Base-by-base conservation (phyloP, 1,140 invertebrate genomes). In the Papilio xuthus region DNA sequence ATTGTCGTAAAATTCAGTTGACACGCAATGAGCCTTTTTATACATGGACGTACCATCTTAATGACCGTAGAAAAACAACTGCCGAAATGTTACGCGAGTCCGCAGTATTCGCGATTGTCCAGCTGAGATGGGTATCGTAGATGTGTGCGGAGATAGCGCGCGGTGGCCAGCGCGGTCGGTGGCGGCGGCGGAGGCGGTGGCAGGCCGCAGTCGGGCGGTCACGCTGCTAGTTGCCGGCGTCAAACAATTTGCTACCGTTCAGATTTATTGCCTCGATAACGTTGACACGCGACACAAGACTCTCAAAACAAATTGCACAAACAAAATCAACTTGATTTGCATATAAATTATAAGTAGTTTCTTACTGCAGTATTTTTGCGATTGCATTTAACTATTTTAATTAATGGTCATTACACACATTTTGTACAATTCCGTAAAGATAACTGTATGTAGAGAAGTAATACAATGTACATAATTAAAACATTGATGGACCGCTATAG, bases 211-310 rank as follows among this genome's bases (percentile, higher is more conserved):
- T 32, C 23, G 12, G n/a, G 23, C 56, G 56, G 56, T 26, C 60
- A 28, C 23, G 60, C 23, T 28, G 23, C 23, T 9, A 26, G 60
- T 0, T 23, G 20, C 23, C 23, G 26, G 50, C 50, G 18, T 53
- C 18, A 12, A 28, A 67, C 60, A 67, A 67, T 67, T 67, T 67
- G 60, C 60, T 67, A 67, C 60, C 60, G 60, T 67, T 67, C 60
- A 67, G 26, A 67, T 67, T 67, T 67, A 67, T 67, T 67, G 26
- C 23, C 12, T 67, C 12, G 60, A 67, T 67, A 67, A 32, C 60
- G 60, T 32, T 67, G 60, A 67, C 60, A 67, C 60, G 26, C 26
- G 60, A 67, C 60, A 13, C 23, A 15, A 67, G 60, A 28, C 26
- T 60, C 53, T 13, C 56, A 26, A 15, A 67, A 67, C 26, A 67